phyloP scores from a whole-genome alignment of 1,140 invertebrate species.

The Magallana ariakensis region DNA sequence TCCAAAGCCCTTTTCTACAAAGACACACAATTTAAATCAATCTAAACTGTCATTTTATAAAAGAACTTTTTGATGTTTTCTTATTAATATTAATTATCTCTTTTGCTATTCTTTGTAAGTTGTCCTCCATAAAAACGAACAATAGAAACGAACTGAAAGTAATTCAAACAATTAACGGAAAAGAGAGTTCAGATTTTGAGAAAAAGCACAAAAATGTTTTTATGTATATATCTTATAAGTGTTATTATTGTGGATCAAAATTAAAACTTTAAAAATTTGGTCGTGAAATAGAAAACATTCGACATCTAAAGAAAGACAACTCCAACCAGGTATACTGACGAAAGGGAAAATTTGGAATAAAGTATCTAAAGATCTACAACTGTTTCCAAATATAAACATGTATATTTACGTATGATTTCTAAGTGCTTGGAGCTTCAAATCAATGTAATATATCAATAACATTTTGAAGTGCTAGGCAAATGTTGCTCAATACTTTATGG shows the following conservation, averaged over 20 bases:
- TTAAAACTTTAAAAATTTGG: too few relatives aligned
- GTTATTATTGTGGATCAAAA: too few relatives aligned
- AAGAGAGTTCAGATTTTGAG: not conserved
- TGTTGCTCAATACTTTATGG: too few relatives aligned
- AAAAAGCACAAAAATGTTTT: not conserved
- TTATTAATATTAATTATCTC: constrained; percentile 34
- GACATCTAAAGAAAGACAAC: not conserved
- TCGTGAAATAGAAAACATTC: too few relatives aligned
- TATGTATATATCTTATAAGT: too few relatives aligned
- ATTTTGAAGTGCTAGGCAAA: too few relatives aligned
- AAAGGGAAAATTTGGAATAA: too few relatives aligned
- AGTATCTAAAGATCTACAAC: too few relatives aligned
- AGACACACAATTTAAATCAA: constrained; percentile 34
- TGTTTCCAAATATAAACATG: too few relatives aligned
- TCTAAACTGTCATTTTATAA: constrained; percentile 31
- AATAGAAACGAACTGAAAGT: constrained; percentile 4
- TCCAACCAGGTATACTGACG: not conserved
- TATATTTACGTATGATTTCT: too few relatives aligned
- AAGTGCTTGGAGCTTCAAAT: too few relatives aligned
- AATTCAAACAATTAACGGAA: constrained; percentile 11
- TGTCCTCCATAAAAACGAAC: constrained; percentile 7
- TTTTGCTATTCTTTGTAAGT: constrained; percentile 21
- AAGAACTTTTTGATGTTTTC: not conserved
- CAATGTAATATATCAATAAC: too few relatives aligned
- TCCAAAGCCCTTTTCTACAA: constrained; percentile 2